A percentile compares a stretch with the other conserved stretches of the same genome.
These are phyloP conservation scores for Lucilia sericata DNA, from an alignment of 1,140 invertebrate genomes.

Conservation along the genomic window DNA sequence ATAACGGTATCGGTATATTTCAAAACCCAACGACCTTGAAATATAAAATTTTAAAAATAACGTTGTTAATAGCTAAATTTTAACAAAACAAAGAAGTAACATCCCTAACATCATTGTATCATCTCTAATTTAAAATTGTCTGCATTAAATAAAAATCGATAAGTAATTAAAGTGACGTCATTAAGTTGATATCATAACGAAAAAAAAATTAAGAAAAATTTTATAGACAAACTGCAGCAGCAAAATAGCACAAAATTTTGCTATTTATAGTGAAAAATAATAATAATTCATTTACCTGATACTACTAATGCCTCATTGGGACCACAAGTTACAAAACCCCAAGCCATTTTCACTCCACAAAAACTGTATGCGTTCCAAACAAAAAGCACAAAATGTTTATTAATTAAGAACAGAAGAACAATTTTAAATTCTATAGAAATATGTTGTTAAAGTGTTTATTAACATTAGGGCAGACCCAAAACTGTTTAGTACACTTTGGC, in stretches of 20 bases:
- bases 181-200: constrained; percentile 29
- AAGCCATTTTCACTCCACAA: constrained; percentile 74
- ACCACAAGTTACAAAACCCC: constrained; percentile 96
- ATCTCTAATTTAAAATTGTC: constrained; percentile 27
- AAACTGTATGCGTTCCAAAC: background rate
- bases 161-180: constrained; percentile 18
- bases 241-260: background rate
- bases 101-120: background rate
- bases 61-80: background rate
- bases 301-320: constrained; percentile 97
- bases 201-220: background rate
- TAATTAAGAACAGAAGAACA: background rate
- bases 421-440: background rate
- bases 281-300: constrained; percentile 76
- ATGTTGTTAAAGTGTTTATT: background rate
- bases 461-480: background rate
- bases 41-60: background rate
- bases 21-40: background rate
- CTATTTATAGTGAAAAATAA: background rate
- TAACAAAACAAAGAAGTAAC: background rate
- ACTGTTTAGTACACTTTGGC: background rate
- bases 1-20: background rate
- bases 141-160: constrained; percentile 20
- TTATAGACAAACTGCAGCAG: too few relatives aligned
- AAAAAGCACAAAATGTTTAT: background rate